Evolutionary conservation across 2,888 invertebrate species (phyloP).

Genomic region (Mesorhabditis sp.): DNA sequence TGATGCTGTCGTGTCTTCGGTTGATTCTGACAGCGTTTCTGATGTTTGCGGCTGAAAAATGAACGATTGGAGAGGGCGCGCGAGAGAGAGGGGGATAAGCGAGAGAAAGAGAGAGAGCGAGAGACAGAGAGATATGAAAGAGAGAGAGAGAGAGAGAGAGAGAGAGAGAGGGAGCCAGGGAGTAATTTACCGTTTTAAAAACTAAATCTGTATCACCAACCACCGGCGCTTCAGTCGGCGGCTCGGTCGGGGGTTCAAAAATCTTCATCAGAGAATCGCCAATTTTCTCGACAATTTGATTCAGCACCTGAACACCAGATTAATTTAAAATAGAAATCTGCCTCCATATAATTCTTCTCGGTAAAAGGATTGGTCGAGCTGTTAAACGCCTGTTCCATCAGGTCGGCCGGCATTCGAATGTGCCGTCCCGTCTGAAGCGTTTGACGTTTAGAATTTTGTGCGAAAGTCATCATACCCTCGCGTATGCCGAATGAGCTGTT

Average conservation of each 20-base stretch:
- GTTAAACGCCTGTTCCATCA: slow-evolving; percentile 4
- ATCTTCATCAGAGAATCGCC: slow-evolving; percentile 45
- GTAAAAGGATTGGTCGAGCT: slow-evolving; percentile 38
- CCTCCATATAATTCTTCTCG: slow-evolving; percentile 55
- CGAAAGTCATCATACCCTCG: background rate
- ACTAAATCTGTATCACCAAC: no score
- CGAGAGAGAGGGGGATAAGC: no score
- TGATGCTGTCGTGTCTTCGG: no score
- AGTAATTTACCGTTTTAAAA: no score
- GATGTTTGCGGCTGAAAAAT: no score
- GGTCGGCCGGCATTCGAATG: slow-evolving; percentile 1
- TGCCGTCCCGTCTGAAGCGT: background rate
- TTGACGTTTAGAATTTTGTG: background rate
- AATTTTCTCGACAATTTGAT: slow-evolving; percentile 53
- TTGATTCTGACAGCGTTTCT: no score
- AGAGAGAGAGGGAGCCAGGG: no score
- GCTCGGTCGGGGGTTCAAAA: background rate
- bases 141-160: no score
- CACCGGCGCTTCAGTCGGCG: background rate
- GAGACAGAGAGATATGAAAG: no score
- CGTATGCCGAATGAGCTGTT: background rate
- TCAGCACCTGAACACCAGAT: slow-evolving; percentile 22
- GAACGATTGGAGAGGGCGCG: no score
- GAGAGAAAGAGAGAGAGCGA: no score
- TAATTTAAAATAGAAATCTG: slow-evolving; percentile 8